These are phyloP conservation scores for Parapsyche elsis DNA, from an alignment of 1,140 invertebrate species.

Conservation along the genomic window DNA sequence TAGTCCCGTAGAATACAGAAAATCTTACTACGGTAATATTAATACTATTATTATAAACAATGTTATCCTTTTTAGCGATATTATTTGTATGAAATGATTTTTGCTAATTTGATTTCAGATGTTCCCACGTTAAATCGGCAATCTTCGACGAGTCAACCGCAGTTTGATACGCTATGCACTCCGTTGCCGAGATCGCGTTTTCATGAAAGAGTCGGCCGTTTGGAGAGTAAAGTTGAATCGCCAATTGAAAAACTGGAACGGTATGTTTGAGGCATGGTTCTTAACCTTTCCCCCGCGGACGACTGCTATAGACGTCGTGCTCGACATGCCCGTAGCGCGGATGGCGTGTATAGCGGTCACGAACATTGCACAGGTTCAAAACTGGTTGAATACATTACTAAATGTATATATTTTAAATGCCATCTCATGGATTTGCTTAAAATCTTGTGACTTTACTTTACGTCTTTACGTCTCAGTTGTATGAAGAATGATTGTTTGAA, in stretches of 20 bases:
- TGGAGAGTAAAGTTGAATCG: background rate
- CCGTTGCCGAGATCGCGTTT: conserved; percentile 16
- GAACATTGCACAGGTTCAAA: too few relatives aligned
- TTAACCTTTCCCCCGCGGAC: too few relatives aligned
- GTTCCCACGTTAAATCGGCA: background rate
- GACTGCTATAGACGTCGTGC: too few relatives aligned
- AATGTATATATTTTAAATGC: too few relatives aligned
- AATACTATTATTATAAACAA: background rate
- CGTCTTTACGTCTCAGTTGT: too few relatives aligned
- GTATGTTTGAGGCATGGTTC: too few relatives aligned
- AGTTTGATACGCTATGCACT: background rate
- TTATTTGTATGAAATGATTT: background rate
- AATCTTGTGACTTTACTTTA: too few relatives aligned
- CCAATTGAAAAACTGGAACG: background rate
- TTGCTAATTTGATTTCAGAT: background rate
- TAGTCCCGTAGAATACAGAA: conserved; percentile 62
- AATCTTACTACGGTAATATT: conserved; percentile 62
- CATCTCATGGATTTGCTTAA: too few relatives aligned
- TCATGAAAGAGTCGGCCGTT: conserved; percentile 17
- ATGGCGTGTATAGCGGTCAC: too few relatives aligned
- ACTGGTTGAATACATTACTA: too few relatives aligned
- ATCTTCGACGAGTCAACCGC: background rate
- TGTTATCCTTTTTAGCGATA: conserved; percentile 1
- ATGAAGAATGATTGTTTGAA: too few relatives aligned
- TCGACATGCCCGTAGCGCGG: too few relatives aligned